A percentile compares a stretch with the other conserved stretches of the same genome.
phyloP scores from a whole-genome alignment of 2,888 invertebrate species.

The Bembecia ichneumoniformis region DNA sequence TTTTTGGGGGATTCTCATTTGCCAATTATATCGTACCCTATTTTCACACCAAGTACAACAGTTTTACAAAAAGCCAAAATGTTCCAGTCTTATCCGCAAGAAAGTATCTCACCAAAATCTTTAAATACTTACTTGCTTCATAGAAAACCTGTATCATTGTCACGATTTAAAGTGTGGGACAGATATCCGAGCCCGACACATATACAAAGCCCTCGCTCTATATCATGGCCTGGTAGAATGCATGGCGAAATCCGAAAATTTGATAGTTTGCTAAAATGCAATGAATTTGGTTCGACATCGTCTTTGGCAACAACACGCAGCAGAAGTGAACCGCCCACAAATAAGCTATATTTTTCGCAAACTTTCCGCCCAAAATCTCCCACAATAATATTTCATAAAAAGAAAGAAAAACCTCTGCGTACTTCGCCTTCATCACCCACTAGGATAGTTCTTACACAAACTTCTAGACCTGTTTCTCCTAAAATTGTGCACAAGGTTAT shows the following conservation, averaged over 20 bases:
- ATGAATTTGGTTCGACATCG: conserved; percentile 56
- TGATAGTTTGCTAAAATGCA: conserved; percentile 52
- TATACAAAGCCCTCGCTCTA: conserved; percentile 71
- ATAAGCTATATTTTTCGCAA: conserved; percentile 67
- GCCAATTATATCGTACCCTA: conserved; percentile 26
- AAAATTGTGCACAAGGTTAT: conserved; percentile 27
- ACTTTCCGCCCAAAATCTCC: conserved; percentile 61
- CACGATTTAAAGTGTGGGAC: conserved; percentile 79
- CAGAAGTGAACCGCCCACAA: conserved; percentile 75
- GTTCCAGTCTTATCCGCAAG: conserved; percentile 72
- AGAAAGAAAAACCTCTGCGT: conserved; percentile 11
- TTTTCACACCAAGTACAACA: conserved; percentile 63
- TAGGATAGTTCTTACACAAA: conserved; percentile 43
- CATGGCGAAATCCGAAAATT: conserved; percentile 64
- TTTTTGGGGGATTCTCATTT: conserved; percentile 68
- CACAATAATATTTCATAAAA: conserved; percentile 39
- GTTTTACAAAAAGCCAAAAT: conserved; percentile 79
- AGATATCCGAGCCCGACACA: conserved; percentile 58
- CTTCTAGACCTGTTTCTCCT: conserved; percentile 49
- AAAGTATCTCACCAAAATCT: conserved; percentile 69
- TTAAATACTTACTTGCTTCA: conserved; percentile 77
- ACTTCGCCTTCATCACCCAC: conserved; percentile 28
- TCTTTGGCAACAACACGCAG: conserved; percentile 71
- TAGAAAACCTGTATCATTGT: conserved; percentile 80
- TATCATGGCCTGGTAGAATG: conserved; percentile 74